Evolutionary conservation across 2,888 invertebrate species (phyloP).

Genomic region (Netelia fuscicornis): DNA sequence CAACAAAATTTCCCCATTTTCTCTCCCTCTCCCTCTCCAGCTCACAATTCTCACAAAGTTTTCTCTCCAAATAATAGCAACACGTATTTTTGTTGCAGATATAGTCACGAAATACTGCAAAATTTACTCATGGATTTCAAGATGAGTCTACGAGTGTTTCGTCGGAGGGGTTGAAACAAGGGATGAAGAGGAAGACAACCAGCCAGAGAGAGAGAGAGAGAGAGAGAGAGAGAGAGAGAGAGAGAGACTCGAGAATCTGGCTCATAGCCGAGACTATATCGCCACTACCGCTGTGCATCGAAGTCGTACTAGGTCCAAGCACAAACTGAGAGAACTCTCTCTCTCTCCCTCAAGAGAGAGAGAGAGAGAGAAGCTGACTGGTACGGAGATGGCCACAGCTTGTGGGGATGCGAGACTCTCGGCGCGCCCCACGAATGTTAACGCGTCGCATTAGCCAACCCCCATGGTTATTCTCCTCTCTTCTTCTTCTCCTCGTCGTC

Average conservation of each 20-base stretch:
- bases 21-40: too few species aligned
- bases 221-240: slow-evolving; percentile 9
- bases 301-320: background rate
- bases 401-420: slow-evolving; percentile 80
- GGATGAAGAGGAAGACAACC: background rate
- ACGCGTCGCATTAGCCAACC: slow-evolving; percentile 83
- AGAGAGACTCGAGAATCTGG: slow-evolving; percentile 53
- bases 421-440: slow-evolving; percentile 83
- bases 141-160: slow-evolving; percentile 33
- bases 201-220: too few species aligned
- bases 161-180: background rate
- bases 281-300: background rate
- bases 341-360: background rate
- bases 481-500: slow-evolving; percentile 47
- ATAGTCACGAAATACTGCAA: slow-evolving; percentile 8
- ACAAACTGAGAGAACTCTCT: too few species aligned
- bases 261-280: slow-evolving; percentile 24
- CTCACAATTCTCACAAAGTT: too few species aligned
- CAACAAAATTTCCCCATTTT: too few species aligned
- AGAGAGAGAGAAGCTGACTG: slow-evolving; percentile 21
- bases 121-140: slow-evolving; percentile 37
- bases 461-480: slow-evolving; percentile 29
- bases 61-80: too few species aligned
- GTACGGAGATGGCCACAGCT: slow-evolving; percentile 78
- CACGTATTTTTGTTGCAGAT: too few species aligned